These are phyloP conservation scores for Sarcophaga bullata DNA, from an alignment of 1,140 invertebrate genomes.

Conservation along the genomic window DNA sequence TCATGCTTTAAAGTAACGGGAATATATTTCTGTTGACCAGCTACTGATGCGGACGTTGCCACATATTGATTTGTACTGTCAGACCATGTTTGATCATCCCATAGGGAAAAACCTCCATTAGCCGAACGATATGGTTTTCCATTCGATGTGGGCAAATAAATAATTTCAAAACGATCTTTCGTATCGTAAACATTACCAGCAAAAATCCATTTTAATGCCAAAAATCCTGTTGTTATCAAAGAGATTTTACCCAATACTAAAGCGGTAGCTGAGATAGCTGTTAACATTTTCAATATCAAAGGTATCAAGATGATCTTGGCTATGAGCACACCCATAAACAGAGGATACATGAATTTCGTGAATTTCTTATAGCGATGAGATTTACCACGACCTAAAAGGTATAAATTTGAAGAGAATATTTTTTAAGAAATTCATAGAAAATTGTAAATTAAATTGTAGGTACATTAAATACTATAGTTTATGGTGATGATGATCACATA, in stretches of 20 bases:
- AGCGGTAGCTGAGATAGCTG: conserved; percentile 72
- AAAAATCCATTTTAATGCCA: conserved; percentile 64
- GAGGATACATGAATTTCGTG: conserved; percentile 63
- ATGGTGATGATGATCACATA: too few relatives aligned
- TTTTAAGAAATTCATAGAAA: too few relatives aligned
- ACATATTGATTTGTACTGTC: conserved; percentile 51
- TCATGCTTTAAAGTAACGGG: conserved; percentile 46
- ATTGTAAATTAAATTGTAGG: too few relatives aligned
- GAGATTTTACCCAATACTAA: conserved; percentile 71
- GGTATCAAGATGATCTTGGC: conserved; percentile 73
- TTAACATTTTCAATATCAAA: conserved; percentile 72
- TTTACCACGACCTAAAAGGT: conserved; percentile 54
- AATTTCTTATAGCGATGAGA: conserved; percentile 55
- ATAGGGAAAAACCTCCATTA: conserved; percentile 38
- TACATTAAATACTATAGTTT: too few relatives aligned
- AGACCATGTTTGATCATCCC: conserved; percentile 49
- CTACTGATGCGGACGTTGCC: not conserved
- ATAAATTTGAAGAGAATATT: not conserved
- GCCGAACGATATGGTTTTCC: conserved; percentile 7
- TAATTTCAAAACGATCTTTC: conserved; percentile 53
- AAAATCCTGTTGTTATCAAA: conserved; percentile 62
- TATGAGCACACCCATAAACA: conserved; percentile 71
- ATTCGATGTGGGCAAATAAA: conserved; percentile 53
- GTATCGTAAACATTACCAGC: conserved; percentile 29
- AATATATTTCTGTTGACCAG: conserved; percentile 50